A percentile compares a stretch with the other conserved stretches of the same genome.
phyloP scores from a whole-genome alignment of 2,113 vertebrate genomes.

The Rhea americana region DNA sequence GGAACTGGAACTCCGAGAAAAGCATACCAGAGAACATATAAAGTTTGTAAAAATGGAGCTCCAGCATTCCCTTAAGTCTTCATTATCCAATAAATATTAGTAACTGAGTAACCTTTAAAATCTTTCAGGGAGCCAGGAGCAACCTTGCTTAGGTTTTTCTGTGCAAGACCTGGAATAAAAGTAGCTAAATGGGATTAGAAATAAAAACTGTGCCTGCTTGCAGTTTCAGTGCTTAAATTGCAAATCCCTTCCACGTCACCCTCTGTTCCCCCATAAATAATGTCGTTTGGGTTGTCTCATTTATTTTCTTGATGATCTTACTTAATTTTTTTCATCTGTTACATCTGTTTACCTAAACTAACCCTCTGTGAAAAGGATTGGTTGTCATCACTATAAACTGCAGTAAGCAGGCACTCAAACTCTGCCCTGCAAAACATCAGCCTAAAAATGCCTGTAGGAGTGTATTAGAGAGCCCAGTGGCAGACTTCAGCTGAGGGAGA shows the following conservation, averaged over 20 bases:
- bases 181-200: neutral
- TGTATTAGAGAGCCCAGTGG: neutral
- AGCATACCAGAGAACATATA: neutral
- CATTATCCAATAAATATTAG: neutral
- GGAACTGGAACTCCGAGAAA: neutral
- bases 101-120: conserved; percentile 12
- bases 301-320: neutral
- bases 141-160: neutral
- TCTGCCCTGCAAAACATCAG: neutral
- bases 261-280: neutral
- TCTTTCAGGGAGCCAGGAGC: neutral
- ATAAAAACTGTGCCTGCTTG: neutral
- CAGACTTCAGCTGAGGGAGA: neutral
- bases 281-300: neutral
- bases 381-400: neutral
- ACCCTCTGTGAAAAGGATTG: neutral
- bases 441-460: neutral
- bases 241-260: neutral
- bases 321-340: neutral
- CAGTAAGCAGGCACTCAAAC: neutral
- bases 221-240: neutral
- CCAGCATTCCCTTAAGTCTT: neutral
- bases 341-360: neutral
- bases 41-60: conserved; percentile 28
- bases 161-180: neutral